Conservation (phyloP, 2,113 vertebrate genomes). For the Illadopsis cleaveri region DNA sequence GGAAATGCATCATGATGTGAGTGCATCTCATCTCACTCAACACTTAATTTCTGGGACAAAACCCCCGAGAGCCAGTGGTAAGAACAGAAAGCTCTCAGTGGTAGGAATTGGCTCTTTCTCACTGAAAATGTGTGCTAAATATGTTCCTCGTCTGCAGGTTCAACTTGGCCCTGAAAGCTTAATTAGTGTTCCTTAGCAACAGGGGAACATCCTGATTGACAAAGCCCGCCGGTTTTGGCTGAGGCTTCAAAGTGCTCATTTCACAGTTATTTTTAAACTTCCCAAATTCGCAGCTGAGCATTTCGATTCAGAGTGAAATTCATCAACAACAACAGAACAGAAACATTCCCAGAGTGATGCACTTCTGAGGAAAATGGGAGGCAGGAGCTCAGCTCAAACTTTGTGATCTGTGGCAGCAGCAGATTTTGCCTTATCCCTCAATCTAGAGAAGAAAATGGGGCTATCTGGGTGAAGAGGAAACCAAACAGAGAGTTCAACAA, state of each 20-base stretch:
- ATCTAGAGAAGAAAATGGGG: neutral
- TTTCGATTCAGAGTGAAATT: constrained; percentile 5
- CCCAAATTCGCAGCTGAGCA: constrained; percentile 4
- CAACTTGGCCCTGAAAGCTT: constrained; percentile 27
- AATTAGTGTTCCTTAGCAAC: neutral
- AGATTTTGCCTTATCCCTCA: neutral
- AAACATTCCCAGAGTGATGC: neutral
- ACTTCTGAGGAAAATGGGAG: neutral
- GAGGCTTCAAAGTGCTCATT: neutral
- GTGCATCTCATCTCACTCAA: neutral
- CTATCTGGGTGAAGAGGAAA: neutral
- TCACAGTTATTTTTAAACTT: neutral
- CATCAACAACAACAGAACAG: neutral
- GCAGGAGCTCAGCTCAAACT: neutral
- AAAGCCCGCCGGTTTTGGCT: neutral
- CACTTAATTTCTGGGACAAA: neutral
- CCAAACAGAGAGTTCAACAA: neutral
- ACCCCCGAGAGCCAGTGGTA: neutral
- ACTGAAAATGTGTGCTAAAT: neutral
- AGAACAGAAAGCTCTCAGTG: neutral
- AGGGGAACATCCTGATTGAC: neutral
- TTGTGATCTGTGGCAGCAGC: neutral
- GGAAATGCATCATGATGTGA: neutral
- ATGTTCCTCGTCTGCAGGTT: neutral
- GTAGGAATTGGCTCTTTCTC: neutral